These are phyloP conservation scores for Boleophthalmus pectinirostris DNA, from an alignment of 2,113 vertebrate species.

Conservation along the genomic window DNA sequence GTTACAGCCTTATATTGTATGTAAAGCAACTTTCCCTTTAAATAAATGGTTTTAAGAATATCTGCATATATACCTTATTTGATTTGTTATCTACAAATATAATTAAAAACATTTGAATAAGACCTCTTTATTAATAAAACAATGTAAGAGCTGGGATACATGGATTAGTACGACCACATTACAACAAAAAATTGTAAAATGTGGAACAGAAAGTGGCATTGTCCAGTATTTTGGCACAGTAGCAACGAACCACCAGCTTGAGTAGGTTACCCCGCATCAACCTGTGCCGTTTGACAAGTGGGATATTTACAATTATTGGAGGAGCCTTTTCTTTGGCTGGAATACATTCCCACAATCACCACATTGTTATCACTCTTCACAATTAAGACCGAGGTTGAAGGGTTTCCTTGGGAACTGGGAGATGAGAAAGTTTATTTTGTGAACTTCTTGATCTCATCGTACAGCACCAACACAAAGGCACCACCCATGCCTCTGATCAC, in stretches of 20 bases:
- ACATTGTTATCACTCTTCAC: constrained; percentile 76
- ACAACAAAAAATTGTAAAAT: constrained; percentile 51
- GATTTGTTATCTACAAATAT: neutral
- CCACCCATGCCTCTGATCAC: constrained; percentile 98
- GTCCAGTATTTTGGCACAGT: constrained; percentile 19
- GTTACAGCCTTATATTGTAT: neutral
- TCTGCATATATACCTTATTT: neutral
- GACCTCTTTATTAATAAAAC: constrained; percentile 76
- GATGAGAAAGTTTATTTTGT: constrained; percentile 74
- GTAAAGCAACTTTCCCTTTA: neutral
- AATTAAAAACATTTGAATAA: constrained; percentile 30
- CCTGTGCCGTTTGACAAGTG: constrained; percentile 27
- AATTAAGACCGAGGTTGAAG: constrained; percentile 75
- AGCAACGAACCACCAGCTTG: constrained; percentile 35
- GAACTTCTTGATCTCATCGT: constrained; percentile 97
- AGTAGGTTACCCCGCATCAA: constrained; percentile 18
- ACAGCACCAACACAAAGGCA: constrained; percentile 97
- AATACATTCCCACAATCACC: constrained; percentile 65
- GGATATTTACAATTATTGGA: constrained; percentile 65
- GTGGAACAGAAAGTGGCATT: constrained; percentile 14
- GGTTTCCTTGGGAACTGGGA: constrained; percentile 44
- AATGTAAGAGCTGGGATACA: constrained; percentile 49
- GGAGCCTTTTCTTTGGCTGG: constrained; percentile 35
- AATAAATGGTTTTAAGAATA: neutral
- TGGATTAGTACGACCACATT: constrained; percentile 52